These are phyloP conservation scores for Anneissia japonica DNA, from an alignment of 35 echinoderm and acorn worm species.

Conservation along the genomic window DNA sequence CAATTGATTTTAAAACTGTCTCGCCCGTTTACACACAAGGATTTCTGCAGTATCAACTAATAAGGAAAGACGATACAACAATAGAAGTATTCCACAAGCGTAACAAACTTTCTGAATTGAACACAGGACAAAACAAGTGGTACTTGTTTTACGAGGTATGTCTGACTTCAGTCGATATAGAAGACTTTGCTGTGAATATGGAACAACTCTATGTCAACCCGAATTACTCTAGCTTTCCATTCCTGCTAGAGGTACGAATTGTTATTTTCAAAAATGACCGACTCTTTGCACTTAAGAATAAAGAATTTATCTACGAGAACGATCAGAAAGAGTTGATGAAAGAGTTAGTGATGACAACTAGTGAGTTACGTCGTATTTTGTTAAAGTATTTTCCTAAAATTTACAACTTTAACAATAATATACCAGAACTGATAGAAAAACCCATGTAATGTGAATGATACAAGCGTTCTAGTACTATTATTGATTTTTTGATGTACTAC, in stretches of 20 bases:
- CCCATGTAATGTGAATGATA: no score
- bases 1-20: neutral
- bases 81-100: neutral
- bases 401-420: neutral
- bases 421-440: no score
- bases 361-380: neutral
- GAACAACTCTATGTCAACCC: neutral
- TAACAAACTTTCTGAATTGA: neutral
- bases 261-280: neutral
- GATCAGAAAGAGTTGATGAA: neutral
- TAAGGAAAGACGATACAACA: neutral
- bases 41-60: neutral
- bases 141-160: neutral
- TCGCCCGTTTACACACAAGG: neutral
- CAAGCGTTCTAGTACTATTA: no score
- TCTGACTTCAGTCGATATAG: neutral
- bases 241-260: neutral
- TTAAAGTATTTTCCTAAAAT: neutral
- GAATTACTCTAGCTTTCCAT: neutral
- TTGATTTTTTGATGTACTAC: no score
- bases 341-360: neutral
- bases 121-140: neutral
- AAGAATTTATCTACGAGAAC: neutral
- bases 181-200: neutral
- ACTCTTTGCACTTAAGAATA: neutral